Evolutionary conservation across 2,797 vertebrate genomes (phyloP), one percentile per base, ranked within the genome.

Genomic region (Chaenodraco wilsoni): DNA sequence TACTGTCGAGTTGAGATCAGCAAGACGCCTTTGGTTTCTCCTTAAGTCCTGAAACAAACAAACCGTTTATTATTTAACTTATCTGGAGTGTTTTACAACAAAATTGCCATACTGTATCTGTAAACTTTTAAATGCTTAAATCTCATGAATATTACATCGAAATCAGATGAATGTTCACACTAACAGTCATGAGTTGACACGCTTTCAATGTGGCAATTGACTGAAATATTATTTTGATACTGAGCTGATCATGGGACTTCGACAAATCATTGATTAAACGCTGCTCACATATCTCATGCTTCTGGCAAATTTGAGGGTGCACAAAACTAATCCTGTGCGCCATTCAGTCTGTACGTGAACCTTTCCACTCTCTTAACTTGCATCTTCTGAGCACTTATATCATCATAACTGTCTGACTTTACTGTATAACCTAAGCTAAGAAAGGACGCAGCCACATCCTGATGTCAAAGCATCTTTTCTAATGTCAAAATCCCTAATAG

Each of bases 11-110:
- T 98, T 99, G 75, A 99, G 91, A 44, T 99, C 98, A 4, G 96
- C 96, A 27, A 99, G 87, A 59, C 97, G 96, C 84, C 96, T 97
- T 88, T 98, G 97, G 93, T 97, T 99, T 87, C 98, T 96, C 79
- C 97, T 94, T 89, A 99, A 81, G 85, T 99, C 98, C 98, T 99
- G 85, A 31, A 79, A 78, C 13, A 75, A 54, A 84, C 7, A 19
- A 33, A 64, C 3, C 31, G 31, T 23, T 8, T 41, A 16, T 33
- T 0, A 58, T 37, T 44, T 40, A 1, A 57, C 43, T 0, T 33
- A 21, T 57, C 2, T 37, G 33, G 27, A 37, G 33, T 33, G 33
- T 33, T 33, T 33, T 33, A 33, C 5, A 33, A 33, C 33, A 33
- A 37, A 37, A 37, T 41, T 0, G 46, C 10, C 3, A 43, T 5